Percentiles rank a stretch among this genome's conserved stretches.
Evolutionary conservation across 2,888 invertebrate genomes (phyloP).

Genomic region (Bellardia pandia): DNA sequence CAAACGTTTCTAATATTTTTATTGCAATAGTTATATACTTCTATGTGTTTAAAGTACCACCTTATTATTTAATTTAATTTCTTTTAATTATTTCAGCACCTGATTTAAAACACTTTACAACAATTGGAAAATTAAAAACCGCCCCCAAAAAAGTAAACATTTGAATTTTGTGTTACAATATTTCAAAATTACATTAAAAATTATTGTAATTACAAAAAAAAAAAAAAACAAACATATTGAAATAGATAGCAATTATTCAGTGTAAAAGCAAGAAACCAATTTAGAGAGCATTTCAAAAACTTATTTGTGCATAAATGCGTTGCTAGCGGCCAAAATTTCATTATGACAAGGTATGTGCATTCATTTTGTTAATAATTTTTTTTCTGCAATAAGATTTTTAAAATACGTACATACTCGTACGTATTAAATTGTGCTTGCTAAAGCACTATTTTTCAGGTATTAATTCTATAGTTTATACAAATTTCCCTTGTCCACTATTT

Average conservation of each 20-base stretch:
- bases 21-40: too few relatives aligned
- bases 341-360: conserved; percentile 66
- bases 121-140: conserved; percentile 35
- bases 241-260: not conserved
- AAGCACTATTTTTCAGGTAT: not conserved
- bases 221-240: not conserved
- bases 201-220: conserved; percentile 32
- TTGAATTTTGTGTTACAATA: conserved; percentile 64
- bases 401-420: too few relatives aligned
- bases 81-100: conserved; percentile 54
- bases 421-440: too few relatives aligned
- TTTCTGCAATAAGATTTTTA: too few relatives aligned
- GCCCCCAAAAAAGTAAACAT: conserved; percentile 35
- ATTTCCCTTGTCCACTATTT: not conserved
- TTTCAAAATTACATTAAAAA: conserved; percentile 38
- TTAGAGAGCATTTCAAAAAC: not conserved
- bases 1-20: too few relatives aligned
- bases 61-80: conserved; percentile 14
- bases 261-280: not conserved
- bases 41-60: too few relatives aligned
- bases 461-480: not conserved
- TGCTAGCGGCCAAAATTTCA: conserved; percentile 44
- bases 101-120: conserved; percentile 48
- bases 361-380: not conserved
- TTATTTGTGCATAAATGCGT: conserved; percentile 49